These are phyloP conservation scores for Drosophila subpulchrella DNA, from an alignment of 1,140 invertebrate genomes.

Conservation along the genomic window DNA sequence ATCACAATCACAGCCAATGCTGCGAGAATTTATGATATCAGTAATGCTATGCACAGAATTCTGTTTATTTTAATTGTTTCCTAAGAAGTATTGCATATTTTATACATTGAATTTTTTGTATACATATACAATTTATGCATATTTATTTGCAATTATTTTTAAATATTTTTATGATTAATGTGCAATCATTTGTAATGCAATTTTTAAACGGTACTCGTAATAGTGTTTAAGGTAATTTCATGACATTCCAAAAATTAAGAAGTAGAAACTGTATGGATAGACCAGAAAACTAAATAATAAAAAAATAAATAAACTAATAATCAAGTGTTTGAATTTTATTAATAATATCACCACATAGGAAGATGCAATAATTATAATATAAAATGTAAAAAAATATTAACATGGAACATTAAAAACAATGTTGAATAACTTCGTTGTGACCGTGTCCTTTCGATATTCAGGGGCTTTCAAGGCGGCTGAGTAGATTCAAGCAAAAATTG, in stretches of 20 bases:
- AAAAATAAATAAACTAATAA: conserved; percentile 9
- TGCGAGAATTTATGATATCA: conserved; percentile 44
- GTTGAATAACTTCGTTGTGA: background rate
- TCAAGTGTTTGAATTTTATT: no score
- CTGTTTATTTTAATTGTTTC: conserved; percentile 32
- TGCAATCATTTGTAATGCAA: conserved; percentile 50
- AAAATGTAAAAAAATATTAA: no score
- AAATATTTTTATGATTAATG: conserved; percentile 38
- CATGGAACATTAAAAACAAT: conserved; percentile 33
- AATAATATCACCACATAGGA: no score
- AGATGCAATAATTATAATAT: no score
- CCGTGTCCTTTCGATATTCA: background rate
- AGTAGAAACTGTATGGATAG: conserved; percentile 55
- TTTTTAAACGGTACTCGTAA: conserved; percentile 45
- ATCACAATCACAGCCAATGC: conserved; percentile 38
- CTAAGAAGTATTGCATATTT: conserved; percentile 55
- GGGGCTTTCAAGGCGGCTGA: background rate
- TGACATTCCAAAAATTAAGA: conserved; percentile 79
- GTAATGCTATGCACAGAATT: conserved; percentile 55
- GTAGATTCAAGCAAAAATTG: background rate
- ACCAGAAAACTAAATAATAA: conserved; percentile 31
- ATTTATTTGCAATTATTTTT: conserved; percentile 55
- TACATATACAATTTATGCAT: conserved; percentile 34
- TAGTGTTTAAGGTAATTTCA: conserved; percentile 69
- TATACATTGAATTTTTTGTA: conserved; percentile 41